These are phyloP conservation scores for Gerris lacustris DNA, from an alignment of 2,888 invertebrate species.

Conservation along the genomic window DNA sequence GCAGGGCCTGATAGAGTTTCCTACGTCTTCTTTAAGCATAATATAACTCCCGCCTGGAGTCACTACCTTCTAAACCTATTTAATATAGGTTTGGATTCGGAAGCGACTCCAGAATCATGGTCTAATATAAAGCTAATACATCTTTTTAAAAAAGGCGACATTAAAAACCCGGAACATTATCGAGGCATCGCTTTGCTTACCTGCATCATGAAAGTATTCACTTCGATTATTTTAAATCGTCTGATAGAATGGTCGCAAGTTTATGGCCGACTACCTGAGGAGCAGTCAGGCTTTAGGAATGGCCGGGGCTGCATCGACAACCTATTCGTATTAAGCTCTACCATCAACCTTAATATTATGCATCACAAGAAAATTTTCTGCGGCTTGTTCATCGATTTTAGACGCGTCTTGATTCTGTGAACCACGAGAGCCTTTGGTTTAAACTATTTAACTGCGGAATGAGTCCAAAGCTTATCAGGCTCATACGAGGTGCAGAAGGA, in stretches of 20 bases:
- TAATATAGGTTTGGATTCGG: slow-evolving; percentile 7
- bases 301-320: slow-evolving; percentile 14
- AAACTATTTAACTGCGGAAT: slow-evolving; percentile 10
- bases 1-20: slow-evolving; percentile 12
- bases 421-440: slow-evolving; percentile 9
- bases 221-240: neutral
- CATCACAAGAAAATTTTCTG: neutral
- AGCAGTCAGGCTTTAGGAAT: slow-evolving; percentile 13
- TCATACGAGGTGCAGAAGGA: neutral
- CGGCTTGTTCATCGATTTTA: slow-evolving; percentile 12
- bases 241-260: slow-evolving; percentile 2
- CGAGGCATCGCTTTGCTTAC: slow-evolving; percentile 13
- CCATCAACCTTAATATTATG: neutral
- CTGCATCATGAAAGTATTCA: slow-evolving; percentile 12
- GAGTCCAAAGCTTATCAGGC: slow-evolving; percentile 9
- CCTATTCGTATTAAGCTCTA: neutral
- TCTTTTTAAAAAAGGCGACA: slow-evolving; percentile 15
- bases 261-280: slow-evolving; percentile 5
- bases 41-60: slow-evolving; percentile 1
- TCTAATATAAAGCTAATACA: neutral
- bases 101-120: slow-evolving; percentile 6
- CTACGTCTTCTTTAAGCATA: slow-evolving; percentile 6
- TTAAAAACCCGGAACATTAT: neutral
- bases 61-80: neutral
- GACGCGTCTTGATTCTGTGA: slow-evolving; percentile 12